Conservation (phyloP, 2,113 vertebrate species). For the Beaufortia kweichowensis region DNA sequence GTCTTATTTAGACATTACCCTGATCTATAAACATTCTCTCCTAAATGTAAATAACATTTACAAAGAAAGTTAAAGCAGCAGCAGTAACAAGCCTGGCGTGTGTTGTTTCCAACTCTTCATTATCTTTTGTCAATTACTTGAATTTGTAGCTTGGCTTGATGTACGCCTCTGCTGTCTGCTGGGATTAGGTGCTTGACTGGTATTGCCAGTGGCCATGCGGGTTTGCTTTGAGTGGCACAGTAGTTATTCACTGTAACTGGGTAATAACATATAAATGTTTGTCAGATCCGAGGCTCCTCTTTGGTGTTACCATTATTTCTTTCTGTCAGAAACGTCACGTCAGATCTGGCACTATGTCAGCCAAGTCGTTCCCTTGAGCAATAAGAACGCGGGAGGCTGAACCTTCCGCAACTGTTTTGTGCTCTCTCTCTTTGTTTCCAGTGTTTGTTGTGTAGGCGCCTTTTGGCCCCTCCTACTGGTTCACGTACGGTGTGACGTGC, state of each 20-base stretch:
- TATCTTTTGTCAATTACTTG: constrained; percentile 77
- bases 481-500: too few species aligned
- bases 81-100: constrained; percentile 14
- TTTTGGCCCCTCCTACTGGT: background rate
- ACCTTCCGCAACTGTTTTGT: constrained; percentile 57
- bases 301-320: constrained; percentile 68
- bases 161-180: constrained; percentile 71
- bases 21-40: background rate
- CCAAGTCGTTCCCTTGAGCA: constrained; percentile 68
- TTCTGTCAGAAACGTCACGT: constrained; percentile 76
- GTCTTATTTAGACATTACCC: constrained; percentile 8
- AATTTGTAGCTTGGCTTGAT: constrained; percentile 74
- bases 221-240: constrained; percentile 60
- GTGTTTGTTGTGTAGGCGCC: constrained; percentile 43
- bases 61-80: constrained; percentile 4
- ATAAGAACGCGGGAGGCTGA: constrained; percentile 59
- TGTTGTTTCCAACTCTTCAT: constrained; percentile 59
- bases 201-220: constrained; percentile 71
- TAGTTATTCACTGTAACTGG: constrained; percentile 71
- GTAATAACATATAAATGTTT: constrained; percentile 80
- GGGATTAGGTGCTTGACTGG: constrained; percentile 75
- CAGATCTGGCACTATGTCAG: constrained; percentile 67
- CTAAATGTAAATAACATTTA: constrained; percentile 16
- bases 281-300: constrained; percentile 72
- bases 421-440: constrained; percentile 45